A percentile compares a stretch with the other conserved stretches of the same genome.
Conservation (phyloP, 2,113 vertebrate genomes). For the Drymodes brunneopygia region DNA sequence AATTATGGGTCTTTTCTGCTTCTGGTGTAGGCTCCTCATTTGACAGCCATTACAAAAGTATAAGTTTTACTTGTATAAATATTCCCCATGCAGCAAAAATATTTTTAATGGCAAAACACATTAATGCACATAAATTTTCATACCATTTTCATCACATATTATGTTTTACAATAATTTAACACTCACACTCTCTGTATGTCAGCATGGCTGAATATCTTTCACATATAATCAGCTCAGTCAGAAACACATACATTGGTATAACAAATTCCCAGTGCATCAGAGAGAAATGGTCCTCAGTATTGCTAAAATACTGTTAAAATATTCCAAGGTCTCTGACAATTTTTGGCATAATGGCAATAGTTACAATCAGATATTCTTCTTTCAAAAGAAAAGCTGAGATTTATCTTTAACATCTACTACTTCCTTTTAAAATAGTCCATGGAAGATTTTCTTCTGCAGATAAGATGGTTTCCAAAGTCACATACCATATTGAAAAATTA, state of each 20-base stretch:
- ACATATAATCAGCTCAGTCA: not conserved
- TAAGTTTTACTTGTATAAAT: not conserved
- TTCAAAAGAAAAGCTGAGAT: not conserved
- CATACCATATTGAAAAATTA: not conserved
- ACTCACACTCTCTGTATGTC: not conserved
- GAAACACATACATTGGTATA: not conserved
- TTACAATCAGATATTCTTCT: not conserved
- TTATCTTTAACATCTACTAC: not conserved
- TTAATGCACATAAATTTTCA: not conserved
- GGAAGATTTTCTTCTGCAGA: not conserved
- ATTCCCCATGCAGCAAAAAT: not conserved
- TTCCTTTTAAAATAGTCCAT: not conserved
- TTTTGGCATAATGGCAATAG: not conserved
- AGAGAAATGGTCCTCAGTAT: not conserved
- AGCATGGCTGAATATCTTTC: not conserved
- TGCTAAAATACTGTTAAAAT: not conserved
- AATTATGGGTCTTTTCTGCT: not conserved
- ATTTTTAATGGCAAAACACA: not conserved
- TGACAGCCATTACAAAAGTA: not conserved
- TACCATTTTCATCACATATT: not conserved
- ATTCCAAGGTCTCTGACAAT: not conserved
- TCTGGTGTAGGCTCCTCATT: not conserved
- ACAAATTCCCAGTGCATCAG: not conserved
- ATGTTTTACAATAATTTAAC: not conserved
- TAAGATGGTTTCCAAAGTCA: not conserved